These are phyloP conservation scores for Orius laevigatus DNA, from an alignment of 1,140 invertebrate genomes.

Conservation along the genomic window DNA sequence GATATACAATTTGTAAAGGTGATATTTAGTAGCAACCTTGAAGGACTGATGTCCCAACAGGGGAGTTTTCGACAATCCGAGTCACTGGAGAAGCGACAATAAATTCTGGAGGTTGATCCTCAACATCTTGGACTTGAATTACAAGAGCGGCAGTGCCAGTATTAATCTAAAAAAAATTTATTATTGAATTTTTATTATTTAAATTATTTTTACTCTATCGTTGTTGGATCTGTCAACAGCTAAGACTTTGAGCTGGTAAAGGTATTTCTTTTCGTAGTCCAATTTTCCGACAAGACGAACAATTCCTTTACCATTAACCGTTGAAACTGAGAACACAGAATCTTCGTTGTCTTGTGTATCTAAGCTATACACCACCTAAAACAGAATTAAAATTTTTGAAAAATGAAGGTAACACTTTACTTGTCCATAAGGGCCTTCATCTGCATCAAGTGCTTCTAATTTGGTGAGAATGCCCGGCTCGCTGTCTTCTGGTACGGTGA, in stretches of 20 bases:
- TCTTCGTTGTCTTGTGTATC: constrained; percentile 66
- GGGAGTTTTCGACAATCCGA: constrained; percentile 68
- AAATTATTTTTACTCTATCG: constrained; percentile 35
- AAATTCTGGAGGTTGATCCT: constrained; percentile 83
- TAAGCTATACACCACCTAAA: constrained; percentile 32
- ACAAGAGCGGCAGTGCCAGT: constrained; percentile 77
- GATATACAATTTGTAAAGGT: background rate
- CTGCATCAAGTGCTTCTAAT: constrained; percentile 72
- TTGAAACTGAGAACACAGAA: constrained; percentile 58
- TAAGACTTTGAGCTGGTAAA: constrained; percentile 71
- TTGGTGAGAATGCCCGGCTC: constrained; percentile 53
- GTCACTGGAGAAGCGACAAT: constrained; percentile 71
- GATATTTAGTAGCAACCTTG: constrained; percentile 39
- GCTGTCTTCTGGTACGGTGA: constrained; percentile 63
- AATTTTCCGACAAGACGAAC: constrained; percentile 55
- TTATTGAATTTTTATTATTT: constrained; percentile 13
- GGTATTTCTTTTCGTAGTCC: constrained; percentile 74
- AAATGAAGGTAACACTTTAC: constrained; percentile 27
- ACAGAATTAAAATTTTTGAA: background rate
- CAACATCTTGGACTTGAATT: constrained; percentile 72
- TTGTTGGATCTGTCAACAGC: constrained; percentile 73
- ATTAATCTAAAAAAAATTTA: constrained; percentile 34
- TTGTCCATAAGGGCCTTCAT: constrained; percentile 83
- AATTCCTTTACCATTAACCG: constrained; percentile 74
- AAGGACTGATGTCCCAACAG: constrained; percentile 59